Base-by-base conservation (phyloP, 2,888 invertebrate species). In the Ceramica pisi region DNA sequence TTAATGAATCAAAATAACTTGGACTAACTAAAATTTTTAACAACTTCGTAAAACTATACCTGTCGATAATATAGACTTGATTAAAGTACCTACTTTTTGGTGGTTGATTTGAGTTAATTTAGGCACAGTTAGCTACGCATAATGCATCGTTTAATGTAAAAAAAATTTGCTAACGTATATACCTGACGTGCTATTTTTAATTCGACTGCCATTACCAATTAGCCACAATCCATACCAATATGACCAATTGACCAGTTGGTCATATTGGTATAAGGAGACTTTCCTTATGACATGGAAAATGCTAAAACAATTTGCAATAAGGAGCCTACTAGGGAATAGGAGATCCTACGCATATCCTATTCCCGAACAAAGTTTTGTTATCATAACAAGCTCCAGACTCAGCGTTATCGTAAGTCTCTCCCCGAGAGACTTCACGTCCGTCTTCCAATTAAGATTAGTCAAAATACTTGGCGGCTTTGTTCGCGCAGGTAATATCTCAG, bases 371-470 rank as follows among this genome's bases (percentile, higher is more conserved):
- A 64, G 9, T 64, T 44, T 16, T 64, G 70, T 61, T 46, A 60
- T 55, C 16, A 26, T 44, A 56, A 46, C 67, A 67, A 59, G 61
- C 48, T 74, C 55, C 35, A n/a, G 48, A 53, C 48, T 59, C 63
- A 5, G 44, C n/a, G 64, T 64, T 64, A 56, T 75, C 63, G 21
- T 21, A 72, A 57, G 9, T 55, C 60, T 75, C 59, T 41, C 64
- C 21, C 35, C 50, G 44, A 55, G 50, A 63, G 55, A 64, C 38
- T 68, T 51, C 64, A 10, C 12, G 26, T 41, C 38, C 31, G 64
- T 64, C 55, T 51, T 41, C 76, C 65, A 77, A 76, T 77, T 77
- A 67, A 67, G 78, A 77, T 77, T 77, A 67, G 66, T 67, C 71
- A 67, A 66, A 76, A 67, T 78, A 63, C 77, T 67, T 26, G 65